These are phyloP conservation scores for Acanthisitta chloris DNA, from an alignment of 2,113 vertebrate species.

Conservation along the genomic window DNA sequence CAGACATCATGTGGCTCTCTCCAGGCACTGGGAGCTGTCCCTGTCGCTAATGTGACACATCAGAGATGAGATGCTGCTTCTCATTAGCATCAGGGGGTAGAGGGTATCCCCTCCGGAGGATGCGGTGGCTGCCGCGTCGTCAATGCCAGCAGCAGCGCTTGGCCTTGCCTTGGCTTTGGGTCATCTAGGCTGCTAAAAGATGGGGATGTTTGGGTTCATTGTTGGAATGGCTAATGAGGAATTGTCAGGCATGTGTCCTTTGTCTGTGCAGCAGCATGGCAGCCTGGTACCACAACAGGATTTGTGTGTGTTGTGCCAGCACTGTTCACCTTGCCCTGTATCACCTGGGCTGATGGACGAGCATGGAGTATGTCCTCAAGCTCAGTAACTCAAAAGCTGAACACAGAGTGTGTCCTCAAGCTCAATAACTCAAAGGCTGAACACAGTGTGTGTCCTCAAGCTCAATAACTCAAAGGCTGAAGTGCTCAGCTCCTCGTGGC, in stretches of 20 bases:
- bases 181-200: neutral
- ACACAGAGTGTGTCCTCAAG: too few species aligned
- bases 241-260: neutral
- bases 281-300: neutral
- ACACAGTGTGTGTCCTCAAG: neutral
- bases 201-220: neutral
- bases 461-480: neutral
- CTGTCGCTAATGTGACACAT: neutral
- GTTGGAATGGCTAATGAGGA: neutral
- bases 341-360: neutral
- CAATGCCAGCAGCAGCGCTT: neutral
- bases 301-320: neutral
- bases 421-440: neutral
- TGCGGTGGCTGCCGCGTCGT: neutral
- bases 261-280: rapidly evolving
- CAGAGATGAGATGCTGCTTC: constrained; percentile 1
- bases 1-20: constrained; percentile 51
- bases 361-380: neutral
- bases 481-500: neutral
- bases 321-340: neutral
- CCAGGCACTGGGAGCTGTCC: neutral
- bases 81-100: constrained; percentile 16
- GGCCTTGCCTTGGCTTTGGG: neutral
- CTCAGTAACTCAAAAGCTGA: too few species aligned
- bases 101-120: neutral